Evolutionary conservation across 2,797 vertebrate species (phyloP), one percentile per base, ranked within the genome.

Genomic region (Acomys russatus): DNA sequence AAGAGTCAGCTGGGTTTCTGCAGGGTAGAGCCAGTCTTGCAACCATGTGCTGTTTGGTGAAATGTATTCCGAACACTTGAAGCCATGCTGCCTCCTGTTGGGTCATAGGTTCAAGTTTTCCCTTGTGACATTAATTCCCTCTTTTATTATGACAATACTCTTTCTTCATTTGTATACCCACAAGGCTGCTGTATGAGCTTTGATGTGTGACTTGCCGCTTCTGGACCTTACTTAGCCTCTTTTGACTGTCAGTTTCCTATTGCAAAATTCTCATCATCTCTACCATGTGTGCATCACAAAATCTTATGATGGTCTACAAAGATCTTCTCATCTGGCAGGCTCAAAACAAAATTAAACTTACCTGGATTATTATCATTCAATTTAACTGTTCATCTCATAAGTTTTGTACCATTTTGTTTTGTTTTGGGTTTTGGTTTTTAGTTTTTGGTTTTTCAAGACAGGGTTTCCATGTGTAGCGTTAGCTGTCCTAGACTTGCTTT

Each of bases 201-300:
- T 93, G 85, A 80, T 92, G 61, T 87, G 85, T 95, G 94, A 2
- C 25, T 66, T 86, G 59, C n/a, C 74, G 88, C 88, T 88, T 90
- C 73, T 51, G 76, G 59, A 93, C 78, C 59, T 93, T 85, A 73
- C 77, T 93, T 93, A 87, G 82, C 74, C 82, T 96, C 51, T 86
- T 14, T 44, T 63, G 59, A 44, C 18, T 77, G 23, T 10, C 80
- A 88, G 64, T 96, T 92, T 96, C 78, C 82, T 64, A 54, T 73
- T 94, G 71, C 63, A 97, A 95, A 96, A 96, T 94, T 94, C 64
- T 51, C 94, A 38, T 76, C 33, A 28, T 93, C 86, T 20, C 73
- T 92, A 25, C 73, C 38, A 44, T 61, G 44, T 44, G 35, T 89
- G 38, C 3, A 44, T 79, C 82, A 87, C 17, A 68, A 90, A 78